Evolutionary conservation across 1,140 invertebrate species (phyloP).

Genomic region (Bombus pyrosoma): DNA sequence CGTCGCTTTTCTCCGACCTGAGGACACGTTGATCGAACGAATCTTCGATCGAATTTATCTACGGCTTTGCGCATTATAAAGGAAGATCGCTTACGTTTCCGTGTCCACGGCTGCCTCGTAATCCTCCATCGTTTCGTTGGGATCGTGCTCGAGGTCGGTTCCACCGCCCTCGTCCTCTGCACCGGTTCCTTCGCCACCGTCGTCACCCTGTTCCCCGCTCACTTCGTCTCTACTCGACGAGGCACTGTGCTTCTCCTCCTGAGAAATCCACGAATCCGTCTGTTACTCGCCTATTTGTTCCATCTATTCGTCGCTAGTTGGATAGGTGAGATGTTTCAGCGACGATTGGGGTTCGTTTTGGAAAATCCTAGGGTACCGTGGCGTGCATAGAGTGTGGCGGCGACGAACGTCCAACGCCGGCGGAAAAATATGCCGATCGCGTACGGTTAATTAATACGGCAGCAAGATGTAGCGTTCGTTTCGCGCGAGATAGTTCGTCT

Average conservation of each 20-base stretch:
- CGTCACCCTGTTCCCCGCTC: constrained; percentile 82
- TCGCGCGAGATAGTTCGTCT: neutral
- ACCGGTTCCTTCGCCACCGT: constrained; percentile 84
- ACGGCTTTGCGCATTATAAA: too few species aligned
- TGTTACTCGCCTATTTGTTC: too few species aligned
- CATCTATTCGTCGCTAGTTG: accelerated
- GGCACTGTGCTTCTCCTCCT: constrained; percentile 85
- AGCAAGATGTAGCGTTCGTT: neutral
- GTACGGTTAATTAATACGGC: neutral
- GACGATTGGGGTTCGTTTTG: too few species aligned
- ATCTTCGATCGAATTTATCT: too few species aligned
- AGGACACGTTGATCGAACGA: accelerated
- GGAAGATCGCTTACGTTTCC: constrained; percentile 83
- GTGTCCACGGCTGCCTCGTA: constrained; percentile 86
- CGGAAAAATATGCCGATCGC: too few species aligned
- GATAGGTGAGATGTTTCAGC: accelerated
- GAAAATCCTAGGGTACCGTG: too few species aligned
- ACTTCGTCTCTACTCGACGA: constrained; percentile 84
- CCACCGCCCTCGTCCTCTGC: constrained; percentile 80
- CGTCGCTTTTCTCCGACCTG: constrained; percentile 88
- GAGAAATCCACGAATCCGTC: neutral
- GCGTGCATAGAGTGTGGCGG: too few species aligned
- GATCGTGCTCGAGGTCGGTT: constrained; percentile 79
- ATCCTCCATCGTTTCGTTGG: constrained; percentile 86
- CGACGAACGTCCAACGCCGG: too few species aligned